These are phyloP conservation scores for Periophthalmodon schlosseri DNA, from an alignment of 2,113 vertebrate species.

Conservation along the genomic window DNA sequence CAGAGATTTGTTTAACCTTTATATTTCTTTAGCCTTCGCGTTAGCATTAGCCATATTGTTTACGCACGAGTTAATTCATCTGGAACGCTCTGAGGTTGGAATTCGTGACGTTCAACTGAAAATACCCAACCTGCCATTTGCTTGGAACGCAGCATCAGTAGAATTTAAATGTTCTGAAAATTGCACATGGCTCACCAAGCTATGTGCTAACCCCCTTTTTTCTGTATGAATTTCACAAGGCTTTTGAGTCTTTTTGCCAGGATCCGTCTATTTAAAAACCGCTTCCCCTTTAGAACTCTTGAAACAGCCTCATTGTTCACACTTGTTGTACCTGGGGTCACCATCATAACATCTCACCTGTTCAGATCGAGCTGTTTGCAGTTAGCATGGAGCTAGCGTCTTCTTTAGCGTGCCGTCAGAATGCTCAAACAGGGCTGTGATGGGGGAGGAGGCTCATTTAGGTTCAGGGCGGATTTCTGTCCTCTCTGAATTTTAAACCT, in stretches of 20 bases:
- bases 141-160: not conserved
- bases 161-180: not conserved
- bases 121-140: too few species aligned
- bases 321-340: not conserved
- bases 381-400: not conserved
- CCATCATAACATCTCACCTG: not conserved
- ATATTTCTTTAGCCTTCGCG: too few species aligned
- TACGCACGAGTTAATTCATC: too few species aligned
- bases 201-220: not conserved
- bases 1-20: too few species aligned
- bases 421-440: not conserved
- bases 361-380: not conserved
- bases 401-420: not conserved
- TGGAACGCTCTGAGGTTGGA: too few species aligned
- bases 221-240: not conserved
- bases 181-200: not conserved
- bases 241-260: not conserved
- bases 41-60: too few species aligned
- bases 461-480: not conserved
- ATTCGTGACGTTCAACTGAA: too few species aligned
- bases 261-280: not conserved
- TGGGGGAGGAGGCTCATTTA: not conserved
- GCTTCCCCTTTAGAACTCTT: not conserved
- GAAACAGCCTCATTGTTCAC: not conserved
- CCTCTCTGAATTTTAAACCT: conserved; percentile 3